Base-by-base conservation (phyloP, 2,888 invertebrate genomes). In the Barypeithes pellucidus region DNA sequence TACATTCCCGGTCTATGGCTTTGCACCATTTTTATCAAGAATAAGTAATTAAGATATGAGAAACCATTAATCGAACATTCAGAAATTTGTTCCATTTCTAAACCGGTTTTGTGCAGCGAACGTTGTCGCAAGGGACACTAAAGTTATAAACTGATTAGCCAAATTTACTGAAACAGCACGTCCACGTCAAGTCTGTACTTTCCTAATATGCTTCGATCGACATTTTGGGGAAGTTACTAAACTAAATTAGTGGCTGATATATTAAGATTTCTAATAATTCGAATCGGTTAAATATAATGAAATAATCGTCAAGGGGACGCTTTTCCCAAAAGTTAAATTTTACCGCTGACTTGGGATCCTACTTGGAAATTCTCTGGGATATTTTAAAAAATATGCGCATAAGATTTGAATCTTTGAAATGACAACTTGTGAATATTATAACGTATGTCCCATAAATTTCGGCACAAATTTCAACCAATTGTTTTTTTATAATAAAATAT, bases 161-260 rank as follows among this genome's bases (percentile, higher is more conserved):
- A 68, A 68, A 68, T 68, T 68, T 68, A 68, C 45, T 50, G 61
- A 68, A 68, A 72, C 59, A 52, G 61, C 68, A 68, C 68, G 68
- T 61, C 59, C 68, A 50, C 61, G 50, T 68, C 52, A 72, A 73
- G 36, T 33, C 52, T 39, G 52, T 39, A 52, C 52, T 65, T 29
- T 36, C 52, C 20, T 57, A 50, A 22, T 50, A 24, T 22, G 50
- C 24, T 24, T 50, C 50, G 50, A n/a, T 50, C 50, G 50, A 11
- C 50, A 50, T 50, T 50, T n/a, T 50, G 24, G 50, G n/a, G 16
- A 50, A 50, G 22, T 50, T 50, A 24, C 24, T 24, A n/a, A 50
- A n/a, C 47, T 22, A 18, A 47, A 18, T 47, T 47, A 18, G 22
- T 50, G n/a, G 22, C 24, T 24, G 50, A 20, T 50, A 50, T 24